Evolutionary conservation across 2,113 vertebrate genomes (phyloP).

Genomic region (Catharus bicknelli): DNA sequence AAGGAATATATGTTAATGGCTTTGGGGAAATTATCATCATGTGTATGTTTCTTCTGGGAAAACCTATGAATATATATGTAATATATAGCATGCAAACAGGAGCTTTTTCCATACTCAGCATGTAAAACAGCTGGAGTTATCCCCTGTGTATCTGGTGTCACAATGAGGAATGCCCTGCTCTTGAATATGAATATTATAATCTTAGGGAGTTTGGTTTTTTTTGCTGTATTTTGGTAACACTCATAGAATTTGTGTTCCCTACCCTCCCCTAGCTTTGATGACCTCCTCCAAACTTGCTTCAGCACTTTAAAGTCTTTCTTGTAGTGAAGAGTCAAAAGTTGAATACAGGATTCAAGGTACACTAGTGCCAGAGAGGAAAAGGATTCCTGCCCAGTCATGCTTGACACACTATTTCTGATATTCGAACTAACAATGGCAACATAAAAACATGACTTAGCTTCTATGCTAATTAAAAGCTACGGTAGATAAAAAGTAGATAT

Average conservation of each 20-base stretch:
- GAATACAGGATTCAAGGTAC: not conserved
- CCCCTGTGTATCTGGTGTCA: not conserved
- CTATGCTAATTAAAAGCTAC: not conserved
- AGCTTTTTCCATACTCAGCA: not conserved
- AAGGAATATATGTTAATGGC: not conserved
- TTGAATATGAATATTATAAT: not conserved
- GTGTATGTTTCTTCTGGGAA: not conserved
- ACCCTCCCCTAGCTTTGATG: not conserved
- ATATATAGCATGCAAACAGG: not conserved
- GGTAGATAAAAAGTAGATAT: not conserved
- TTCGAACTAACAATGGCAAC: accelerated
- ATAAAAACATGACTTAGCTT: not conserved
- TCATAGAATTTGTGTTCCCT: not conserved
- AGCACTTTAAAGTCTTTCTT: not conserved
- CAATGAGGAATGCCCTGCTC: not conserved
- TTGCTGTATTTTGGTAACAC: not conserved
- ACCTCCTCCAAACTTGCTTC: not conserved
- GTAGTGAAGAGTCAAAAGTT: not conserved
- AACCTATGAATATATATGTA: not conserved
- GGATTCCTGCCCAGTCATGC: not conserved
- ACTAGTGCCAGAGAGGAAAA: accelerated
- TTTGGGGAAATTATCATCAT: not conserved
- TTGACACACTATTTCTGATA: not conserved
- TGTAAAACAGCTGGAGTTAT: not conserved
- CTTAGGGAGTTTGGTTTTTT: not conserved